A percentile compares a stretch with the other conserved stretches of the same genome.
Evolutionary conservation across 2,113 vertebrate species (phyloP).

Genomic region (Elanus axillaris): DNA sequence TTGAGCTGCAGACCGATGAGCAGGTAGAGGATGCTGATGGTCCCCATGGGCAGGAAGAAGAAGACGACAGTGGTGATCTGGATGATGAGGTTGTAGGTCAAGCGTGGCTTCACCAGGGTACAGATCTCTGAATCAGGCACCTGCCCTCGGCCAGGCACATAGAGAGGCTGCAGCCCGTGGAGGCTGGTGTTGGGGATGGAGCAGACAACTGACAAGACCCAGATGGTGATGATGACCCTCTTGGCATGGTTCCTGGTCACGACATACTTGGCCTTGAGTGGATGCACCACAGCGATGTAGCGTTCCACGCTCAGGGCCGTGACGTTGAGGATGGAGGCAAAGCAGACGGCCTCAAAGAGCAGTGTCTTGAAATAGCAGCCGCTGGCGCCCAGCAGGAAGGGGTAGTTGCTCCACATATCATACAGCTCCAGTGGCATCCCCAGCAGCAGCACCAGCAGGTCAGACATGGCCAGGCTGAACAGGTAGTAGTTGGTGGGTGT

Average conservation of each 20-base stretch:
- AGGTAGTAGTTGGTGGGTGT: constrained; percentile 94
- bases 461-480: constrained; percentile 89
- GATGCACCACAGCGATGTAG: constrained; percentile 91
- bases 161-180: constrained; percentile 79
- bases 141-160: constrained; percentile 8
- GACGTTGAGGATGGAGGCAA: constrained; percentile 92
- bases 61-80: constrained; percentile 87
- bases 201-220: constrained; percentile 83
- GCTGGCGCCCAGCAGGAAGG: constrained; percentile 81
- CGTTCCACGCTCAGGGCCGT: constrained; percentile 90
- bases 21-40: constrained; percentile 87
- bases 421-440: constrained; percentile 95
- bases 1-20: constrained; percentile 86
- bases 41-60: constrained; percentile 89
- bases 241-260: constrained; percentile 86
- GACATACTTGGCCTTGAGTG: constrained; percentile 85
- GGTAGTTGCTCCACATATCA: constrained; percentile 92
- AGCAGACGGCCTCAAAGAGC: constrained; percentile 90
- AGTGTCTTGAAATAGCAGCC: constrained; percentile 91
- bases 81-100: constrained; percentile 87
- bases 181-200: constrained; percentile 92
- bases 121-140: constrained; percentile 81
- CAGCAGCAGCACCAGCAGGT: constrained; percentile 89
- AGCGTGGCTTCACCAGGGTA: constrained; percentile 74
- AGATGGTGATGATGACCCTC: constrained; percentile 81